phyloP scores from a whole-genome alignment of 2,113 vertebrate species.

The Scatophagus argus region DNA sequence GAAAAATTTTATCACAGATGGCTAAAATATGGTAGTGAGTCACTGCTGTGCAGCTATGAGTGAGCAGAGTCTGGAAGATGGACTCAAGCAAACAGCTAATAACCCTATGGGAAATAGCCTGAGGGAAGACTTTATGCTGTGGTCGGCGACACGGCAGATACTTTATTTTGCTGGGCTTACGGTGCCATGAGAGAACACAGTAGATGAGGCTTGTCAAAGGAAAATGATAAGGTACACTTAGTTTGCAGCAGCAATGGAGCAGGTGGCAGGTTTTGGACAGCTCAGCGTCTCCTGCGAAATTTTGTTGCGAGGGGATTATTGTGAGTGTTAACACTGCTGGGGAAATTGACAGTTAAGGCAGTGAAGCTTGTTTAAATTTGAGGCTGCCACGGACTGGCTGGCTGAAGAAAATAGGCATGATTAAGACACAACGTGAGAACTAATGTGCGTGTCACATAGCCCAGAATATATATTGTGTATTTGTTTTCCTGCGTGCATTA shows the following conservation, averaged over 20 bases:
- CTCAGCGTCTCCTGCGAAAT: slow-evolving; percentile 18
- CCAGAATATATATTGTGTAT: neutral
- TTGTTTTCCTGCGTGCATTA: neutral
- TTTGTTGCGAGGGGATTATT: slow-evolving; percentile 10
- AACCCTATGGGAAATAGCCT: slow-evolving; percentile 45
- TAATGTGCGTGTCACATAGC: no score
- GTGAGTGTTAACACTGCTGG: neutral
- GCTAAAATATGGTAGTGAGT: slow-evolving; percentile 2
- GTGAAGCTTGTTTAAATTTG: neutral
- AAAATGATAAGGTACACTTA: slow-evolving; percentile 9
- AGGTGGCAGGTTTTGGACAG: slow-evolving; percentile 23
- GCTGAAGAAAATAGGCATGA: neutral
- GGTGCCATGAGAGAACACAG: slow-evolving; percentile 34
- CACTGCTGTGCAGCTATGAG: slow-evolving; percentile 3
- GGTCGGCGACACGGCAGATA: slow-evolving; percentile 35
- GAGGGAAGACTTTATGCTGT: slow-evolving; percentile 36
- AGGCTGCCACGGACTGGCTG: neutral
- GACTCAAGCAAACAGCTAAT: slow-evolving; percentile 34
- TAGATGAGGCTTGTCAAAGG: slow-evolving; percentile 17
- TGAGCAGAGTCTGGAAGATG: slow-evolving; percentile 29
- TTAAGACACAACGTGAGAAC: neutral
- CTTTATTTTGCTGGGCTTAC: slow-evolving; percentile 22
- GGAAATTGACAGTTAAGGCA: neutral
- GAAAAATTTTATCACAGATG: slow-evolving; percentile 10
- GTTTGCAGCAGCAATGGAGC: slow-evolving; percentile 16